Conservation (phyloP, 1,140 invertebrate genomes). For the Halictus rubicundus region DNA sequence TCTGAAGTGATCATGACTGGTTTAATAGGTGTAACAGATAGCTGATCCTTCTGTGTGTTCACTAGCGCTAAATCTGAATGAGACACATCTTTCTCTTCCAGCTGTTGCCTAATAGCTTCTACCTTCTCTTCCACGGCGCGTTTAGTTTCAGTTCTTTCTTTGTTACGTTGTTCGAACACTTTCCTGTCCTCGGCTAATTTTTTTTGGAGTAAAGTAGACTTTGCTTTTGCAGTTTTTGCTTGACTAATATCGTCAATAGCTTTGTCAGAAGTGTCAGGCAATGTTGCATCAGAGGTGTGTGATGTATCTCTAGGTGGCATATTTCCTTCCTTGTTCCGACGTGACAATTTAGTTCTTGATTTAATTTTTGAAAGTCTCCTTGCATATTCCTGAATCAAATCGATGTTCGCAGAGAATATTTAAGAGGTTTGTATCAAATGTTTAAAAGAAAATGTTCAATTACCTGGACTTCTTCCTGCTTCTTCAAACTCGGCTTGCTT, state of each 20-base stretch:
- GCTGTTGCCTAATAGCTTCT: constrained; percentile 76
- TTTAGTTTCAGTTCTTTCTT: constrained; percentile 76
- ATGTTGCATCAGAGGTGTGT: constrained; percentile 52
- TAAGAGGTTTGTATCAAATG: background rate
- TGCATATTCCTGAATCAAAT: constrained; percentile 73
- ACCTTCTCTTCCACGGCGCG: constrained; percentile 78
- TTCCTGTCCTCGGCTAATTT: constrained; percentile 78
- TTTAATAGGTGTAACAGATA: constrained; percentile 58
- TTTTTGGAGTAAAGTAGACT: constrained; percentile 75
- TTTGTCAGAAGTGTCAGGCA: constrained; percentile 50
- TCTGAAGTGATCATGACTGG: constrained; percentile 67
- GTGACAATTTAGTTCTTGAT: constrained; percentile 72
- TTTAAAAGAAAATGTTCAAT: constrained; percentile 28
- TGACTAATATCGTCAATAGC: constrained; percentile 73
- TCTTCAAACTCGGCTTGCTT: constrained; percentile 75
- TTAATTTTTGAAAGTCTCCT: constrained; percentile 77
- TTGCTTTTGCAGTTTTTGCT: constrained; percentile 76
- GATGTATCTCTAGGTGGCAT: constrained; percentile 62
- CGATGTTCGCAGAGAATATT: constrained; percentile 7
- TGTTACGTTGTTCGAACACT: constrained; percentile 76
- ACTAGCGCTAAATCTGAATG: constrained; percentile 39
- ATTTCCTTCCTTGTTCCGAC: constrained; percentile 67
- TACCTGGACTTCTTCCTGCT: constrained; percentile 77
- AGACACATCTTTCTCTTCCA: constrained; percentile 74
- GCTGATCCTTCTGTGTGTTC: constrained; percentile 56